Evolutionary conservation across 2,888 invertebrate species (phyloP), one percentile per base, ranked within the genome.

Genomic region (Spilosoma lubricipeda): DNA sequence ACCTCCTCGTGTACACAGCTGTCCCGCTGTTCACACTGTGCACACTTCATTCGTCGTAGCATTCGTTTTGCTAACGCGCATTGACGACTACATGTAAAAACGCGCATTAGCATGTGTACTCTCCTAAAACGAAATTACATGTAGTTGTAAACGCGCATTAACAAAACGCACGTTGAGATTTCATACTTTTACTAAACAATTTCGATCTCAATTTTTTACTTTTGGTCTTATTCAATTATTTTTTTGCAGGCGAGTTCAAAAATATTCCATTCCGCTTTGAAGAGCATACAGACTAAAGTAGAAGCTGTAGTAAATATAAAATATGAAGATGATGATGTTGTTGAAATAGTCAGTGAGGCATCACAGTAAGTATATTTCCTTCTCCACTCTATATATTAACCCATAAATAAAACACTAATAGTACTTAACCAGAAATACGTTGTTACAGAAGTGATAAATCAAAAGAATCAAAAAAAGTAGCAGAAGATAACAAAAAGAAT

Each of bases 251-350:
- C 96, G 20, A 97, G 97, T 85, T 96, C 97, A 0, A 97, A 97
- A 89, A 96, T 97, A 86, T 97, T 97, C 92, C 96, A 97, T 89
- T 96, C 97, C 27, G 97, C 97, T 2, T 90, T 97, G 81, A 96
- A 96, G 83, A 96, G 96, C 80, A 96, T 97, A 72, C 95, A 96
- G 82, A 91, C 96, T 33, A 97, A 96, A 89, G 96, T 96, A 30
- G 97, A 97, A 80, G 96, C 97, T 0, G 96, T 97, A 3, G 91
- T 96, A 71, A 95, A 95, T 84, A 95, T 95, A 71, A 96, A 95
- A 80, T 95, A 93, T 79, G 95, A 96, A 83, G 96, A 95, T 70
- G 96, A 96, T 73, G 95, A 95, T 78, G 95, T 95, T 1, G 92
- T 95, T 0, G 96, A 96, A 89, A 89, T 95, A 36, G 90, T 93